Conservation (phyloP, 2,888 invertebrate species). For the Phortica okadai region DNA sequence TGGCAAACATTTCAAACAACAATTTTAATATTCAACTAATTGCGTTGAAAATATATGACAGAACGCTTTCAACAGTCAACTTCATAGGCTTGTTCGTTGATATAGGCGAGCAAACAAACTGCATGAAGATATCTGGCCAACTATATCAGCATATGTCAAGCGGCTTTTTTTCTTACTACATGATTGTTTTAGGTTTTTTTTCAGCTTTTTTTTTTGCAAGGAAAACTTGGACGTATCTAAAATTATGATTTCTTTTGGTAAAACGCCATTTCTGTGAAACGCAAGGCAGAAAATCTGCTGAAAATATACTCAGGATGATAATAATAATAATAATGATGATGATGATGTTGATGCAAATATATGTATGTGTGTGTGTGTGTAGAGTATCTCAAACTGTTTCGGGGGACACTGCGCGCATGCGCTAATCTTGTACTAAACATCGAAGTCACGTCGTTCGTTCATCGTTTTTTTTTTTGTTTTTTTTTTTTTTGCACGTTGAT, state of each 20-base stretch:
- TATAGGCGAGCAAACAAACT: too few relatives aligned
- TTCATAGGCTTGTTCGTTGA: too few relatives aligned
- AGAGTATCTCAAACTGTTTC: constrained; percentile 47
- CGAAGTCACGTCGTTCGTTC: constrained; percentile 65
- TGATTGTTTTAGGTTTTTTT: background rate
- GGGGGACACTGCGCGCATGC: constrained; percentile 13
- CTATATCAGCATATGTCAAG: too few relatives aligned
- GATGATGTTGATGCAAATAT: background rate
- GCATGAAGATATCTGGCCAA: too few relatives aligned
- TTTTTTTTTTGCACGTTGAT: constrained; percentile 15
- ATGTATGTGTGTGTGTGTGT: background rate
- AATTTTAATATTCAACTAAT: too few relatives aligned
- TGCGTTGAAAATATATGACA: too few relatives aligned
- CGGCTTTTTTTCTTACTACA: background rate
- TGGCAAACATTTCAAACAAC: too few relatives aligned
- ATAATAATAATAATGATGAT: background rate
- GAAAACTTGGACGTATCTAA: background rate
- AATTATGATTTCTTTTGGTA: background rate
- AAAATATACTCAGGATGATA: background rate
- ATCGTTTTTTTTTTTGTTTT: background rate
- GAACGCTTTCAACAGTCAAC: too few relatives aligned
- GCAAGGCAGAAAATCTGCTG: background rate
- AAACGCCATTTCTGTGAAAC: background rate
- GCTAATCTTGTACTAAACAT: constrained; percentile 68
- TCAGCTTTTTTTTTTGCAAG: background rate